Evolutionary conservation across 2,888 invertebrate species (phyloP), one percentile per base, ranked within the genome.

Genomic region (Cryptocephalus primarius): DNA sequence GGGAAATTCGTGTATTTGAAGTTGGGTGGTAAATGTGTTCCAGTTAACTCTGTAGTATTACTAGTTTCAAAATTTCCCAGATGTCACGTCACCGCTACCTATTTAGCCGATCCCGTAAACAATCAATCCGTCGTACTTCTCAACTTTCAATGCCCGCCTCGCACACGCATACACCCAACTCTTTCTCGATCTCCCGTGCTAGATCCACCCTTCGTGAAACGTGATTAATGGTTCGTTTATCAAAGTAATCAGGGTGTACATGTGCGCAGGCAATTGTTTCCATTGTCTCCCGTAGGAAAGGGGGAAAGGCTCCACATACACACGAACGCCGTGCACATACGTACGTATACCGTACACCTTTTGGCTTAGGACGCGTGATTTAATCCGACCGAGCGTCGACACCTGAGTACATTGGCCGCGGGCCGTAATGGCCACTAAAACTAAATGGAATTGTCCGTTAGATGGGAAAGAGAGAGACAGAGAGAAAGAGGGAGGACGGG

Each of bases 351-450:
- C 22, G 49, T 55, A 50, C 62, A 65, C 66, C 66, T 65, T 62
- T 22, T 22, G 22, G 60, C 61, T 56, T 31, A 40, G 50, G 57
- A 58, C 59, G 61, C 67, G 69, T 67, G 71, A 70, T 70, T 70
- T 69, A 70, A 71, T 70, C 69, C 68, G 57, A 58, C 65, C 68
- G 59, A 62, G 64, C 64, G 55, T 56, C 66, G 60, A 70, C 71
- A 71, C 71, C 71, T 71, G 71, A 70, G 70, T 67, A 69, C 69
- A 69, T 68, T 67, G 67, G 60, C 66, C 65, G 61, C 52, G 57
- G 56, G 66, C 66, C 63, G 63, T 67, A 66, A 70, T 66, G 58
- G 65, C 60, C 64, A 65, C 66, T 68, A 69, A 69, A 70, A 68
- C 67, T 64, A 66, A 69, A 68, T 67, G 63, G 66, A 67, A 70